Percentiles rank a stretch among this genome's conserved stretches.
Conservation (phyloP, 2,888 invertebrate genomes). For the Napeogenes sylphis region DNA sequence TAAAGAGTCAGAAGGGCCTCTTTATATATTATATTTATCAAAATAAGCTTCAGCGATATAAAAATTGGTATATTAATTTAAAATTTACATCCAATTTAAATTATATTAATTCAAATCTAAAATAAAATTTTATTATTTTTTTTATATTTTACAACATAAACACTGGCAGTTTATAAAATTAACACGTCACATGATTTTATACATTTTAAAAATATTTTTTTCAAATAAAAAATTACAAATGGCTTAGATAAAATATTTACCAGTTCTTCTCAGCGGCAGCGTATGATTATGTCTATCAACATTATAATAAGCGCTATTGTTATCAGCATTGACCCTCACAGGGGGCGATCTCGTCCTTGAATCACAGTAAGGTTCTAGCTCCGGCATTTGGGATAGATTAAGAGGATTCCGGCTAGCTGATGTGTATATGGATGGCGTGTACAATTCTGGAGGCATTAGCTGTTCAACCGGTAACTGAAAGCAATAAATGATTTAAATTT, state of each 20-base stretch:
- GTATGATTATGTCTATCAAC: constrained; percentile 54
- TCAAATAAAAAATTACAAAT: too few species aligned
- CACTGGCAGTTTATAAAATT: too few species aligned
- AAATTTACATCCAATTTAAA: too few species aligned
- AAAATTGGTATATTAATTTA: too few species aligned
- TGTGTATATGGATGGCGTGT: constrained; percentile 60
- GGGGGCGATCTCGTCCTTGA: constrained; percentile 45
- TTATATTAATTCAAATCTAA: too few species aligned
- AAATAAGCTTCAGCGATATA: too few species aligned
- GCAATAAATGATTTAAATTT: constrained; percentile 12
- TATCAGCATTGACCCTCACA: constrained; percentile 61
- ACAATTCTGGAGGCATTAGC: constrained; percentile 65
- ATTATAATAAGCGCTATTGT: constrained; percentile 42
- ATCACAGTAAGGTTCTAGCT: constrained; percentile 46
- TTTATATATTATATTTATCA: too few species aligned
- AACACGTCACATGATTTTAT: too few species aligned
- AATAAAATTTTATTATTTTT: too few species aligned
- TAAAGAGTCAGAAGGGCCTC: too few species aligned
- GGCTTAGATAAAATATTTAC: neutral
- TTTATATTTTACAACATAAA: too few species aligned
- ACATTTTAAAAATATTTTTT: too few species aligned
- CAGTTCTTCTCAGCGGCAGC: constrained; percentile 55
- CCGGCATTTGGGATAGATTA: constrained; percentile 61
- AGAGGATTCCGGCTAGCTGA: constrained; percentile 58
- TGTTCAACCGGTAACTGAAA: constrained; percentile 66